A percentile compares a stretch with the other conserved stretches of the same genome.
These are phyloP conservation scores for Microtus montanus DNA, from an alignment of 2,113 vertebrate genomes.

Conservation along the genomic window DNA sequence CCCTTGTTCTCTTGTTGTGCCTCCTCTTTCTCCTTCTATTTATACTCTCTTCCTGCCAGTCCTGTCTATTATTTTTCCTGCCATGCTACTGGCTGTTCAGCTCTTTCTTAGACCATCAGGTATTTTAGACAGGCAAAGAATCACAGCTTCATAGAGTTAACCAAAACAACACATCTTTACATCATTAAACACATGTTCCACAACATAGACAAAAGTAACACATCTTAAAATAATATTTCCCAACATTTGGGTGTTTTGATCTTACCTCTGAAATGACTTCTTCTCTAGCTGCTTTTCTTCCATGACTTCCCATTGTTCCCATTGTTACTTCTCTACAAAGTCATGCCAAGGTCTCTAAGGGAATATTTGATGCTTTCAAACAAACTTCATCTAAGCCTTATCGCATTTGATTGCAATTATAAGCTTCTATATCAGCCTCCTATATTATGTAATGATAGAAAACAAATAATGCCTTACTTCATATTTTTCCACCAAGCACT, in stretches of 20 bases:
- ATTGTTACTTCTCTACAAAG: background rate
- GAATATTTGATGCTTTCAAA: background rate
- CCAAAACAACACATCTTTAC: too few species aligned
- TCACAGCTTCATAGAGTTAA: too few species aligned
- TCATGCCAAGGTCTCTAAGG: background rate
- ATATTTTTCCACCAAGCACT: background rate
- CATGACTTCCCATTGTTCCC: background rate
- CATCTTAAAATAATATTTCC: too few species aligned
- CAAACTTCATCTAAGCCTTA: background rate
- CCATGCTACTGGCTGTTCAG: too few species aligned
- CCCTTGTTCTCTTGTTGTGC: too few species aligned
- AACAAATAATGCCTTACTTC: background rate
- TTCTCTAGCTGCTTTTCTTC: background rate
- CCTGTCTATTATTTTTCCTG: too few species aligned
- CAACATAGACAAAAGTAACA: too few species aligned
- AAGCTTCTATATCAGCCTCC: background rate
- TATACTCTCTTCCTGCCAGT: too few species aligned
- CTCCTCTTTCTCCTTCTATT: too few species aligned
- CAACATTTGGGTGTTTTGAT: background rate
- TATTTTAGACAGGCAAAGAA: too few species aligned
- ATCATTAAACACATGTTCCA: too few species aligned
- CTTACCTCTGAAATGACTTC: background rate
- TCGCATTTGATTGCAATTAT: background rate
- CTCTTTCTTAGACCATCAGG: too few species aligned
- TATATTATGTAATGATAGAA: background rate